Base-by-base conservation (phyloP, 2,888 invertebrate species). In the Troglohyphantes excavatus region DNA sequence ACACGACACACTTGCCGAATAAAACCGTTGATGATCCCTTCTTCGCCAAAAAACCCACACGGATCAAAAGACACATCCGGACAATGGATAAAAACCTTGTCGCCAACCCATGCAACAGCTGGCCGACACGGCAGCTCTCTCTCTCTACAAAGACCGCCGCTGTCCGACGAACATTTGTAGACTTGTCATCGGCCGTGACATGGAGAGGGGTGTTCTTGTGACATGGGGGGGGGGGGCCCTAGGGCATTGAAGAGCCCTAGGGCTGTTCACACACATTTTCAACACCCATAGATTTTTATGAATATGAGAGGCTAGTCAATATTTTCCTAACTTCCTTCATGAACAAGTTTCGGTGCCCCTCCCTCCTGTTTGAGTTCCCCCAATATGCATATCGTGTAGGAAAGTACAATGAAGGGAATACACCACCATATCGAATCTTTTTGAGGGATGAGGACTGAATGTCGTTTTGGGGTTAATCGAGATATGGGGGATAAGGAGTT, bases 121-220 rank as follows among this genome's bases (percentile, higher is more conserved):
- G 63, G 23, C n/a, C 13, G 5, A 17, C 5, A 65, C 23, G 19
- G 17, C 17, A 11, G 39, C 63, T 78, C 29, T 61, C 83, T n/a
- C n/a, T n/a, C n/a, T n/a, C n/a, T n/a, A n/a, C n/a, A n/a, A n/a
- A 17, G 26, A 65, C 23, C 29, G 17, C 17, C 21, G 39, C 63
- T 78, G 63, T 61, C 83, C 63, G 46, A 43, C 70, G 61, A 43
- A 73, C 83, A 83, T 83, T 83, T 86, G 85, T 86, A 78, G 33
- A 78, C 85, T 85, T 86, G 85, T 86, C 85, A 86, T 26, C 78
- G 26, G 76, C 46, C 59, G 19, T 78, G 85, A 86, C 78, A 76
- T 27, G 59, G 59, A 29, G 59, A 76, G 68, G 70, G 75, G 27
- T 23, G 33, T 39, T 53, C 53, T n/a, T 73, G 63, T 75, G 33